Conservation (phyloP, 2,888 invertebrate genomes). For the Endotricha flammealis region DNA sequence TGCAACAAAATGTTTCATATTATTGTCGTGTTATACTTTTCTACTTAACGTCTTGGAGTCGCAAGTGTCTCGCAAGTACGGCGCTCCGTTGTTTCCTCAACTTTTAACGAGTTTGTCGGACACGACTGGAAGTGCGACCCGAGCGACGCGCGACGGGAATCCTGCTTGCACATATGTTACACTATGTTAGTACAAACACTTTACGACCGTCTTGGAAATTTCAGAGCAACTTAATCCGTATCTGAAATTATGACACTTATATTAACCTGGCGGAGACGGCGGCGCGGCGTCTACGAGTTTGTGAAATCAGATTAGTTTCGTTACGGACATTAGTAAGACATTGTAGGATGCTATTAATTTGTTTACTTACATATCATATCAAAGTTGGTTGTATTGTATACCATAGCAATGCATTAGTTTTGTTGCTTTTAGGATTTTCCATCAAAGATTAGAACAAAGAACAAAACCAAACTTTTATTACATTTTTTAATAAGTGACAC, state of each 20-base stretch:
- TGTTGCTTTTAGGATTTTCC: too few relatives aligned
- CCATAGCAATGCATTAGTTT: too few relatives aligned
- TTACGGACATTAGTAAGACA: too few relatives aligned
- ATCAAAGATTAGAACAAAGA: too few relatives aligned
- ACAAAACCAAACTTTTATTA: too few relatives aligned
- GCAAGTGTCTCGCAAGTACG: slow-evolving; percentile 59
- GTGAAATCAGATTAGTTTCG: slow-evolving; percentile 13
- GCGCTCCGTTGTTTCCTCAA: slow-evolving; percentile 62
- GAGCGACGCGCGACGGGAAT: slow-evolving; percentile 41
- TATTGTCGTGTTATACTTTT: slow-evolving; percentile 69
- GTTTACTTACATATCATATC: too few relatives aligned
- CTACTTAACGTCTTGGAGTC: slow-evolving; percentile 67
- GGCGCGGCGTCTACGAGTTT: slow-evolving; percentile 1
- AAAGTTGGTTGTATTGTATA: too few relatives aligned
- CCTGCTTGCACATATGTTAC: slow-evolving; percentile 51
- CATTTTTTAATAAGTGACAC: too few relatives aligned
- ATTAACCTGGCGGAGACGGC: neutral
- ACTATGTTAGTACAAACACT: slow-evolving; percentile 14
- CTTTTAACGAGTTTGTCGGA: slow-evolving; percentile 78
- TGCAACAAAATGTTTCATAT: slow-evolving; percentile 61
- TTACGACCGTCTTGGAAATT: slow-evolving; percentile 11
- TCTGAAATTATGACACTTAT: slow-evolving; percentile 11
- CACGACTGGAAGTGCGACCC: slow-evolving; percentile 46
- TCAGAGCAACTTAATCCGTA: slow-evolving; percentile 11
- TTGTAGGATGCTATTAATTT: too few relatives aligned